Conservation (phyloP, 37 sponge, comb jelly and placozoan species). For the Cladorhizidae sp. region DNA sequence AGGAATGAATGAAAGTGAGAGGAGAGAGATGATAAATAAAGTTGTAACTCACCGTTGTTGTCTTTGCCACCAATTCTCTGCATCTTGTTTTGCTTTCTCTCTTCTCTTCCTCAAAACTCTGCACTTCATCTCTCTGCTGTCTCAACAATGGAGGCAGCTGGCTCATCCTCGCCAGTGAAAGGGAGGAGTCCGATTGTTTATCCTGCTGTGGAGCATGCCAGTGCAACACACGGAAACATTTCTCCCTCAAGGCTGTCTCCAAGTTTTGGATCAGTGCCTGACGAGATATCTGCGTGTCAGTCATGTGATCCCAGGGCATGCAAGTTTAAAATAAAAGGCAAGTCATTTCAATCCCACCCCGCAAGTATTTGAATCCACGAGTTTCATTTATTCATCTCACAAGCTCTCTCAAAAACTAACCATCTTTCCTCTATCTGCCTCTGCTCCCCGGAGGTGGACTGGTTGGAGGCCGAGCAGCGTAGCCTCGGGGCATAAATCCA, state of each 20-base stretch:
- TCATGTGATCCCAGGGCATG: background rate
- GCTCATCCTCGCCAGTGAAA: constrained; percentile 24
- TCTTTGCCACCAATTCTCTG: background rate
- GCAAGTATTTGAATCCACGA: background rate
- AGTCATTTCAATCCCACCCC: too few species aligned
- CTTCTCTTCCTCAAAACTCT: background rate
- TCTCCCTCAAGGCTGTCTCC: constrained; percentile 1
- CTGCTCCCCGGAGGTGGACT: constrained; percentile 17
- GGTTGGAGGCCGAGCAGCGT: constrained; percentile 15
- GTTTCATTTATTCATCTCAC: background rate
- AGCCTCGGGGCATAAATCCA: constrained; percentile 9
- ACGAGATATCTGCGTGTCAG: background rate
- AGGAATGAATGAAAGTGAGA: background rate
- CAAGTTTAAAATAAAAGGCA: too few species aligned
- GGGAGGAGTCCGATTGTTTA: background rate
- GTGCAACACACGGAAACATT: constrained; percentile 3
- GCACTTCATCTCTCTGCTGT: constrained; percentile 15
- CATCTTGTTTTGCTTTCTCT: background rate
- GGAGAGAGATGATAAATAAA: background rate
- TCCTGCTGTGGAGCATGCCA: constrained; percentile 33
- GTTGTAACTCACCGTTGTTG: constrained; percentile 10
- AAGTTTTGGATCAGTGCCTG: background rate
- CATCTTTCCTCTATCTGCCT: background rate
- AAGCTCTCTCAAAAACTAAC: background rate
- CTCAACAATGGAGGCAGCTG: constrained; percentile 31